Percentiles rank a stretch among this genome's conserved stretches.
Conservation (phyloP, 2,113 vertebrate species). For the Ptilorrhoa leucosticta region DNA sequence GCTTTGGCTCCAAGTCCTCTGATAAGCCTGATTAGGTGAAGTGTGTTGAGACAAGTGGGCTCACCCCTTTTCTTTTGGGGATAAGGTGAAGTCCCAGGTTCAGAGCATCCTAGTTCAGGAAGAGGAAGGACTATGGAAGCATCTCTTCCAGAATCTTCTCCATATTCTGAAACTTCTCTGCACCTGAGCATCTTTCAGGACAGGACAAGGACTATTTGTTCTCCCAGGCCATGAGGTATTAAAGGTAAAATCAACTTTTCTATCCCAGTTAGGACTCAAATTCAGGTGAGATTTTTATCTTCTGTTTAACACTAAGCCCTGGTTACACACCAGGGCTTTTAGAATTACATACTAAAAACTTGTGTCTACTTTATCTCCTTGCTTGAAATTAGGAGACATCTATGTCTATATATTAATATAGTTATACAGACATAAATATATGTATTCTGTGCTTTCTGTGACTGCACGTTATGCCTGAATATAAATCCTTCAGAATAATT, state of each 20-base stretch:
- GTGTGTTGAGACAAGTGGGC: not conserved
- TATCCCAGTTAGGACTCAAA: not conserved
- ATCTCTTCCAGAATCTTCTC: not conserved
- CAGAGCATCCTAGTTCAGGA: not conserved
- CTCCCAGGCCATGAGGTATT: not conserved
- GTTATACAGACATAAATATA: not conserved
- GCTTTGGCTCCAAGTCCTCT: not conserved
- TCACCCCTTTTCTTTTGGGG: not conserved
- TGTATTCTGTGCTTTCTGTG: not conserved
- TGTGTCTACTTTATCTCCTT: not conserved
- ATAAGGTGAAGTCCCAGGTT: not conserved
- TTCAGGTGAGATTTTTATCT: not conserved
- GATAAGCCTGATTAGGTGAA: not conserved
- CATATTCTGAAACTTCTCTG: not conserved
- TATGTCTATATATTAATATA: not conserved
- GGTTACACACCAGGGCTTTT: not conserved
- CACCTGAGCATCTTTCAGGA: not conserved
- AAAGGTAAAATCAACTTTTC: not conserved
- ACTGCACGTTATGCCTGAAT: not conserved
- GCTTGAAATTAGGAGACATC: not conserved
- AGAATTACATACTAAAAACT: not conserved
- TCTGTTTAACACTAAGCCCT: not conserved
- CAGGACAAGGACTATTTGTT: not conserved
- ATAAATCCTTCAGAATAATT: not conserved
- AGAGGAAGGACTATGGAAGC: not conserved